Conservation (phyloP, 2,888 invertebrate genomes). For the Nysson spinosus region DNA sequence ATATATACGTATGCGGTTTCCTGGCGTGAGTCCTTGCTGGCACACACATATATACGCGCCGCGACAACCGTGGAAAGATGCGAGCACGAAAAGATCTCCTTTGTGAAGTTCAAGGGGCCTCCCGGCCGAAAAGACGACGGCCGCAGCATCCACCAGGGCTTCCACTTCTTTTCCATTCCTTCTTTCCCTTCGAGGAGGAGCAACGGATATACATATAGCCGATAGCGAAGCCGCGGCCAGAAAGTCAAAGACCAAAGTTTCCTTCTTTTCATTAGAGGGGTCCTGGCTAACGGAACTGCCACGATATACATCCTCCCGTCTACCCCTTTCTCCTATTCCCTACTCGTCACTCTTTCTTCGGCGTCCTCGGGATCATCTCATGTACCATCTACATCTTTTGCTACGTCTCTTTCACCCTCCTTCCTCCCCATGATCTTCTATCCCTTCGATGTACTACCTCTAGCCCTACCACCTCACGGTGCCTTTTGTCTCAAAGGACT, state of each 20-base stretch:
- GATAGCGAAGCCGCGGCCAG: constrained; percentile 49
- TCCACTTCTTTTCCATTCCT: constrained; percentile 40
- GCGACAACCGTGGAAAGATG: constrained; percentile 33
- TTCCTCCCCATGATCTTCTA: constrained; percentile 17
- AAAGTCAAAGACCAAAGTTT: constrained; percentile 67
- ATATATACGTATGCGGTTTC: constrained; percentile 15
- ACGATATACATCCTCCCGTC: constrained; percentile 59
- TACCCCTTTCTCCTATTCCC: constrained; percentile 42
- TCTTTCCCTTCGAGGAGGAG: constrained; percentile 53
- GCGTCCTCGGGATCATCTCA: constrained; percentile 37
- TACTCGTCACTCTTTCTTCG: constrained; percentile 20
- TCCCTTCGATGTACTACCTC: constrained; percentile 44
- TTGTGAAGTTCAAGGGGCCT: constrained; percentile 60
- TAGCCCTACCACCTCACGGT: constrained; percentile 49
- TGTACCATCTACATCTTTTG: constrained; percentile 46
- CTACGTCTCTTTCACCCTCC: constrained; percentile 17
- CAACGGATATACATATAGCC: no score
- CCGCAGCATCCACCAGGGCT: constrained; percentile 17
- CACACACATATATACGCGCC: constrained; percentile 12
- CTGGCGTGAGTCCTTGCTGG: constrained; percentile 17
- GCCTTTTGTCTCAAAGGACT: constrained; percentile 74
- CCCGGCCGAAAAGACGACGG: constrained; percentile 45
- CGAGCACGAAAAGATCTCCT: constrained; percentile 30
- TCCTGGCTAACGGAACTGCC: constrained; percentile 53
- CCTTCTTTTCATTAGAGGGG: constrained; percentile 66